A percentile compares a stretch with the other conserved stretches of the same genome.
Conservation (phyloP, 2,797 vertebrate species). For the Smutsia temminckii region DNA sequence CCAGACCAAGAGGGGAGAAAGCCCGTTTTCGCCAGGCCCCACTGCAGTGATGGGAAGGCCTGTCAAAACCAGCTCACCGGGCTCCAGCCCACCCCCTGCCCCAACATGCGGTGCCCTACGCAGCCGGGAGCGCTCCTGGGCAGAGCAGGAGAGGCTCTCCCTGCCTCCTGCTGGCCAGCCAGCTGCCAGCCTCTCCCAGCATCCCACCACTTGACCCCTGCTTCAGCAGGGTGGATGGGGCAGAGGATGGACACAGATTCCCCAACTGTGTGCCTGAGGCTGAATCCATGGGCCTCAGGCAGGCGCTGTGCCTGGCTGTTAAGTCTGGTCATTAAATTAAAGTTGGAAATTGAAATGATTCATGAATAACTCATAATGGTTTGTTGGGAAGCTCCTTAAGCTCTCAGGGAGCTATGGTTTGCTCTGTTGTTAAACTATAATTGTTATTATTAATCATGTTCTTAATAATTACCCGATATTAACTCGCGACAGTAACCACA, state of each 20-base stretch:
- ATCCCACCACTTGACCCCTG: not conserved
- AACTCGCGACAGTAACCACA: constrained; percentile 41
- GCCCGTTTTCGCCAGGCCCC: not conserved
- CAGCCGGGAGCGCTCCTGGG: no score
- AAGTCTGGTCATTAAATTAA: constrained; percentile 73
- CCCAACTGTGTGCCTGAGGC: not conserved
- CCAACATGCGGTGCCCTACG: not conserved
- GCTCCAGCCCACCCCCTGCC: not conserved
- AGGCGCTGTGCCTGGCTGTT: constrained; percentile 43
- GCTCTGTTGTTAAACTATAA: constrained; percentile 70
- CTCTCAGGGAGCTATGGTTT: constrained; percentile 60
- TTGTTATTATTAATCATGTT: constrained; percentile 77
- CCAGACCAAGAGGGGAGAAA: not conserved
- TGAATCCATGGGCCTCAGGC: constrained; percentile 33
- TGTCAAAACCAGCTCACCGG: not conserved
- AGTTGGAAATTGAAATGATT: constrained; percentile 66
- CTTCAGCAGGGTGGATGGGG: not conserved
- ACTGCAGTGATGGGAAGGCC: not conserved
- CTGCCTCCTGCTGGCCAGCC: not conserved
- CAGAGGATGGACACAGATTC: not conserved
- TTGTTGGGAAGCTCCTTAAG: constrained; percentile 68
- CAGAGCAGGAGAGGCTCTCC: not conserved
- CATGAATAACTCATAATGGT: constrained; percentile 76
- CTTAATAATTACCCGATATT: constrained; percentile 67
- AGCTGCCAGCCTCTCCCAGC: not conserved